Conservation (phyloP, 2,888 invertebrate species). For the Hypolimnas misippus region DNA sequence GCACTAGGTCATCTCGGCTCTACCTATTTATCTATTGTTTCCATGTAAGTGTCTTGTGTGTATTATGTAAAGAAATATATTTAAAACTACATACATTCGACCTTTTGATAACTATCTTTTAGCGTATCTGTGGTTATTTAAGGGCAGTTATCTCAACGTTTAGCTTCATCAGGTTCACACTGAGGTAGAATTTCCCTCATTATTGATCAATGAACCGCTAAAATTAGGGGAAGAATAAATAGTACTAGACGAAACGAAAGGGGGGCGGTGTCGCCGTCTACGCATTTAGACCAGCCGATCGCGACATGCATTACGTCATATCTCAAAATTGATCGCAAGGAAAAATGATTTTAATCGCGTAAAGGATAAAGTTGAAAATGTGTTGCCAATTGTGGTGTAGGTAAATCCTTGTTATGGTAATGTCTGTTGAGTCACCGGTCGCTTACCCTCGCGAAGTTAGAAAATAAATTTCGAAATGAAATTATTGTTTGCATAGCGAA, state of each 20-base stretch:
- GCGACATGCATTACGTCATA: conserved; percentile 39
- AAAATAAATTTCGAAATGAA: conserved; percentile 56
- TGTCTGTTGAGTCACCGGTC: conserved; percentile 66
- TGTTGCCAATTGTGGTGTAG: conserved; percentile 2
- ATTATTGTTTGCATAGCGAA: conserved; percentile 34
- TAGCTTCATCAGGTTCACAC: too few species aligned
- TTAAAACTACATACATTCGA: too few species aligned
- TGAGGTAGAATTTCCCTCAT: conserved; percentile 48
- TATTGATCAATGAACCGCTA: conserved; percentile 61
- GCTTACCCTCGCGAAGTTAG: conserved; percentile 68
- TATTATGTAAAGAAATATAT: too few species aligned
- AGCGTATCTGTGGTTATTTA: too few species aligned
- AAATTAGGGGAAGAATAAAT: conserved; percentile 65
- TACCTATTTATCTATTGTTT: too few species aligned
- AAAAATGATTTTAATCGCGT: conserved; percentile 18
- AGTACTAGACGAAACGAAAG: conserved; percentile 56
- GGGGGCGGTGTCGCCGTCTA: conserved; percentile 50
- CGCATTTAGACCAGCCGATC: conserved; percentile 59
- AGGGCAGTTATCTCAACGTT: too few species aligned
- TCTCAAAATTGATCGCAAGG: conserved; percentile 12
- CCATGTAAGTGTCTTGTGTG: too few species aligned
- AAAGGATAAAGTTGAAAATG: conserved; percentile 38
- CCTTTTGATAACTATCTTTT: too few species aligned
- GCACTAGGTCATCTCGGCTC: too few species aligned
- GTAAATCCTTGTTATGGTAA: conserved; percentile 27